Percentiles rank a stretch among this genome's conserved stretches.
Evolutionary conservation across 2,113 vertebrate genomes (phyloP).

Genomic region (Nyctibius bracteatus): DNA sequence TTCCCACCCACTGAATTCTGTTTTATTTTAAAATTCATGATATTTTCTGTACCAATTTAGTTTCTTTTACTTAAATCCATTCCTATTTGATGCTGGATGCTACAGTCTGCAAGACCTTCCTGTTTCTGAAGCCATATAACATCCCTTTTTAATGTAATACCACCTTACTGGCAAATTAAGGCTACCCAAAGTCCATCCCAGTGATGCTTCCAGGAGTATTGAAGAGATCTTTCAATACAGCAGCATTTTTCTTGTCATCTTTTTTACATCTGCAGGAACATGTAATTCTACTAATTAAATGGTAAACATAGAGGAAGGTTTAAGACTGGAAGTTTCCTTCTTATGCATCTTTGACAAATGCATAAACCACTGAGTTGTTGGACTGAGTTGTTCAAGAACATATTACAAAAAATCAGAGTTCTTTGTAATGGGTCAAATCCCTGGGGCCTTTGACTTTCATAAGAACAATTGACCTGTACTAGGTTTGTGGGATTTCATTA

Average conservation of each 20-base stretch:
- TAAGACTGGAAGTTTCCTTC: neutral
- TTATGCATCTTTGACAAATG: neutral
- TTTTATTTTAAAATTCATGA: neutral
- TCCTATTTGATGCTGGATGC: neutral
- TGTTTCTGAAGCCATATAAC: neutral
- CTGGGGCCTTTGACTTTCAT: neutral
- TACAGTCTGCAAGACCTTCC: neutral
- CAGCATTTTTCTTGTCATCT: neutral
- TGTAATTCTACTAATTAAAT: constrained; percentile 2
- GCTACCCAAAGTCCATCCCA: neutral
- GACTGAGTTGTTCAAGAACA: neutral
- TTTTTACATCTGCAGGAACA: neutral
- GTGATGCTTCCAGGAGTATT: neutral
- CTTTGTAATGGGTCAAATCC: neutral
- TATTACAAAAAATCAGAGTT: neutral
- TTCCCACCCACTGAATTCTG: neutral
- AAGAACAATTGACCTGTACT: neutral
- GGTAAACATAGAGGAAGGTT: neutral
- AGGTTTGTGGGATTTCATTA: neutral
- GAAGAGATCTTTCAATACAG: neutral
- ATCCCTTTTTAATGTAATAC: neutral
- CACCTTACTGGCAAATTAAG: neutral
- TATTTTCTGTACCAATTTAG: neutral
- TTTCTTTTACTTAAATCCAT: neutral
- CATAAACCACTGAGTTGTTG: too few relatives aligned